A percentile compares a stretch with the other conserved stretches of the same genome.
These are phyloP conservation scores for Odontomachus brunneus DNA, from an alignment of 1,140 invertebrate species.

Conservation along the genomic window DNA sequence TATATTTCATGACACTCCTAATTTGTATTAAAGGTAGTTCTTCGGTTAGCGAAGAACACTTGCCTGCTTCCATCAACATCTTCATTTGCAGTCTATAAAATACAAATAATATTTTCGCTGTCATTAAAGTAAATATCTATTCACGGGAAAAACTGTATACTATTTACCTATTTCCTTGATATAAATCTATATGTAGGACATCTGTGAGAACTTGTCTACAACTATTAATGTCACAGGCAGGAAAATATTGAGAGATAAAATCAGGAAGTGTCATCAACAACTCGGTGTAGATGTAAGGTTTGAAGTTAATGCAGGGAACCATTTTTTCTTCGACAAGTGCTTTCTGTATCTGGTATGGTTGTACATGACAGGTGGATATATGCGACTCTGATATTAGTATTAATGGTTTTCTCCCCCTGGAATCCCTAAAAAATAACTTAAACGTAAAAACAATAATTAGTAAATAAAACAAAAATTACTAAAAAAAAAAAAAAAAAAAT, in stretches of 20 bases:
- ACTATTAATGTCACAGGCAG: conserved; percentile 89
- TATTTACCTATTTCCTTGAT: conserved; percentile 92
- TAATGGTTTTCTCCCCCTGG: conserved; percentile 86
- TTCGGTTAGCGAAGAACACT: conserved; percentile 88
- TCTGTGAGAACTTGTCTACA: conserved; percentile 91
- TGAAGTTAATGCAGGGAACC: conserved; percentile 94
- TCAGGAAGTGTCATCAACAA: conserved; percentile 93
- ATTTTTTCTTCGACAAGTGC: conserved; percentile 92
- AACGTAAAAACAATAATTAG: background rate
- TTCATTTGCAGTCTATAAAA: conserved; percentile 89
- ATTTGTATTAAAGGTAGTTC: conserved; percentile 91
- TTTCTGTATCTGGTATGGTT: conserved; percentile 90
- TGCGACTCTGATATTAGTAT: conserved; percentile 88
- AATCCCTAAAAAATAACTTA: conserved; percentile 75
- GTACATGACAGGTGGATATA: conserved; percentile 87
- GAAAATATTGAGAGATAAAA: conserved; percentile 92
- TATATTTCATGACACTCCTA: conserved; percentile 92
- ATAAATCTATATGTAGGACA: conserved; percentile 91
- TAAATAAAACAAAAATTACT: too few species aligned
- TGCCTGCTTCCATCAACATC: conserved; percentile 90
- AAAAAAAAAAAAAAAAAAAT: too few species aligned
- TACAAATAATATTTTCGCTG: conserved; percentile 13
- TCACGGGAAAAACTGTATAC: background rate
- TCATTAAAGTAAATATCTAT: conserved; percentile 1
- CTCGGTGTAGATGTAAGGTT: conserved; percentile 92